Evolutionary conservation across 2,888 invertebrate species (phyloP).

Genomic region (Lasius platythorax): DNA sequence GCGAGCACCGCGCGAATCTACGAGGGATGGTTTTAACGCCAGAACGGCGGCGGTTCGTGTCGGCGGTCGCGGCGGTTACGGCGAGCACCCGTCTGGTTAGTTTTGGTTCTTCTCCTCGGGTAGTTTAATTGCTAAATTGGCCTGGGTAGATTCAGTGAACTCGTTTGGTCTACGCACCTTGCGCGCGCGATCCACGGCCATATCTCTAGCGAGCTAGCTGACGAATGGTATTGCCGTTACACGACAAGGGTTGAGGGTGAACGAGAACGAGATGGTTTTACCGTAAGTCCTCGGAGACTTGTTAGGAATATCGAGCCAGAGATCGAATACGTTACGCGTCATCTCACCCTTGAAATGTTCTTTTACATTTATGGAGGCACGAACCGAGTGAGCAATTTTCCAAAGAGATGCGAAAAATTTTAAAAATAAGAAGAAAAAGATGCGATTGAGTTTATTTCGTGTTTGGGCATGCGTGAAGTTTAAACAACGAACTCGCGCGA

Average conservation of each 20-base stretch:
- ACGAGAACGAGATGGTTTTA: constrained; percentile 36
- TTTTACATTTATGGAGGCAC: background rate
- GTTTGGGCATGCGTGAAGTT: background rate
- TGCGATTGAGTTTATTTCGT: background rate
- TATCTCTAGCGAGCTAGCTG: constrained; percentile 32
- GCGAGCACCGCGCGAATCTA: constrained; percentile 72
- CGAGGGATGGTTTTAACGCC: constrained; percentile 58
- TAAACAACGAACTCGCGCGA: constrained; percentile 1
- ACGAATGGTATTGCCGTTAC: constrained; percentile 51
- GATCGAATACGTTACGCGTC: background rate
- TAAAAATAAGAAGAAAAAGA: background rate
- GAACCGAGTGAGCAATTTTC: background rate
- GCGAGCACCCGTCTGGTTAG: constrained; percentile 75
- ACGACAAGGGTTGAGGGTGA: constrained; percentile 16
- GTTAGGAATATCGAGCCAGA: constrained; percentile 30
- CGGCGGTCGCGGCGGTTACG: constrained; percentile 59
- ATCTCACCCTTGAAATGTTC: background rate
- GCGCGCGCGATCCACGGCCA: constrained; percentile 10
- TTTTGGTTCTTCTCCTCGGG: constrained; percentile 80
- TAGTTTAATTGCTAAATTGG: constrained; percentile 83
- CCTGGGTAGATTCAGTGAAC: constrained; percentile 71
- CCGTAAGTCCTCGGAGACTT: constrained; percentile 9
- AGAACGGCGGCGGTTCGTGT: constrained; percentile 57
- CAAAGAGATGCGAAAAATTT: background rate
- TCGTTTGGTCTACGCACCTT: constrained; percentile 48